These are phyloP conservation scores for Macrotrachela quadricornifera DNA, from an alignment of 1,140 invertebrate genomes.

Conservation along the genomic window DNA sequence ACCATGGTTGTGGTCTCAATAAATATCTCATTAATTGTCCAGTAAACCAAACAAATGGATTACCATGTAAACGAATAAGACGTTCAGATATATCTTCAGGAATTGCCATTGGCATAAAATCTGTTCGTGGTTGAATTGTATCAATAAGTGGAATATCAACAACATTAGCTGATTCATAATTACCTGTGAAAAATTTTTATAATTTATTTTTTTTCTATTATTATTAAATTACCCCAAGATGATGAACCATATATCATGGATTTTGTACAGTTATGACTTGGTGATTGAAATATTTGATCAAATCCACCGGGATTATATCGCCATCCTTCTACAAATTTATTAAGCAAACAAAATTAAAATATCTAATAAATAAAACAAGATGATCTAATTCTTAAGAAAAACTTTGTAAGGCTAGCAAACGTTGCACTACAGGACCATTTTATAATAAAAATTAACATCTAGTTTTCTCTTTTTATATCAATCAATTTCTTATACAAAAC, in stretches of 20 bases:
- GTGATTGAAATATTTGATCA: slow-evolving; percentile 76
- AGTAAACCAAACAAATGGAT: slow-evolving; percentile 90
- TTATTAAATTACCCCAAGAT: slow-evolving; percentile 20
- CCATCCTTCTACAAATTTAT: slow-evolving; percentile 80
- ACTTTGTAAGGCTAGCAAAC: too few relatives aligned
- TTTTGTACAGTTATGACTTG: slow-evolving; percentile 58
- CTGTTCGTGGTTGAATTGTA: slow-evolving; percentile 61
- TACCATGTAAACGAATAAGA: slow-evolving; percentile 61
- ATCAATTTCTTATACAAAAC: too few relatives aligned
- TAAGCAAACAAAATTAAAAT: too few relatives aligned
- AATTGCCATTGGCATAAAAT: slow-evolving; percentile 70
- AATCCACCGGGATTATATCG: slow-evolving; percentile 57
- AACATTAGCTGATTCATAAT: slow-evolving; percentile 49
- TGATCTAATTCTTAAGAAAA: too few relatives aligned
- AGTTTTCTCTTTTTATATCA: too few relatives aligned
- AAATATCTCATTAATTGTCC: slow-evolving; percentile 79
- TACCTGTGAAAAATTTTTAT: slow-evolving; percentile 28
- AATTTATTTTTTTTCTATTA: too few relatives aligned
- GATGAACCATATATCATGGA: slow-evolving; percentile 13
- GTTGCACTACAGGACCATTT: too few relatives aligned
- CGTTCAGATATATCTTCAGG: slow-evolving; percentile 56
- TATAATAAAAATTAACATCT: too few relatives aligned
- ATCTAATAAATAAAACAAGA: too few relatives aligned
- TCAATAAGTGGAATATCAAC: slow-evolving; percentile 79
- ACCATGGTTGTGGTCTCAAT: slow-evolving; percentile 38